Conservation (phyloP, 1,140 invertebrate species). For the Papilio polyxenes region DNA sequence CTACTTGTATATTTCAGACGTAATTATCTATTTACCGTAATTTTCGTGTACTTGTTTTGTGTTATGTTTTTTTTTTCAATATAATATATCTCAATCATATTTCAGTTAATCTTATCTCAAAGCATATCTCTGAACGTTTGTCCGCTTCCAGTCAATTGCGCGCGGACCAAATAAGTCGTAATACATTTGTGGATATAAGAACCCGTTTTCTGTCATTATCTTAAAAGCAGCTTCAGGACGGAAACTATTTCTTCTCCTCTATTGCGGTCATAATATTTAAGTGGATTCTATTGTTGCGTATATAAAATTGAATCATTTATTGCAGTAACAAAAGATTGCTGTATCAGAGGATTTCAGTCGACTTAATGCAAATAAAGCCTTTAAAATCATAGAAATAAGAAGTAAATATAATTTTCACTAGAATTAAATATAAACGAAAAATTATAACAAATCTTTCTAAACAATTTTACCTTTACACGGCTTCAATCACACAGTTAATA, state of each 20-base stretch:
- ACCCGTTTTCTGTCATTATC: constrained; percentile 77
- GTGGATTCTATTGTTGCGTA: constrained; percentile 77
- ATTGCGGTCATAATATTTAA: constrained; percentile 80
- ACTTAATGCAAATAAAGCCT: constrained; percentile 39
- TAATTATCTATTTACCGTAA: not conserved
- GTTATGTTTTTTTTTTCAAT: not conserved
- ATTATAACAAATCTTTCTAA: no score
- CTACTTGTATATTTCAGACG: no score
- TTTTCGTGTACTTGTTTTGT: not conserved
- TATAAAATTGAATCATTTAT: constrained; percentile 79
- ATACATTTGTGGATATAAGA: constrained; percentile 45
- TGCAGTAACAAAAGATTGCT: constrained; percentile 73
- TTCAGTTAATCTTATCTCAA: constrained; percentile 22
- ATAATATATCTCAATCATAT: not conserved
- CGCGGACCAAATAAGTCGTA: constrained; percentile 30
- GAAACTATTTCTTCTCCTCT: constrained; percentile 76
- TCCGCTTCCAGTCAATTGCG: constrained; percentile 34
- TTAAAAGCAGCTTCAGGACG: constrained; percentile 71
- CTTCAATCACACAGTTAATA: no score
- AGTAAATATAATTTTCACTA: no score
- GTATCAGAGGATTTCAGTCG: constrained; percentile 67
- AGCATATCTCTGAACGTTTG: constrained; percentile 30
- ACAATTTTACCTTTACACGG: no score
- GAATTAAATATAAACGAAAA: no score
- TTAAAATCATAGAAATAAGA: no score